phyloP scores from a whole-genome alignment of 2,113 vertebrate genomes.

The Cepphus grylle region DNA sequence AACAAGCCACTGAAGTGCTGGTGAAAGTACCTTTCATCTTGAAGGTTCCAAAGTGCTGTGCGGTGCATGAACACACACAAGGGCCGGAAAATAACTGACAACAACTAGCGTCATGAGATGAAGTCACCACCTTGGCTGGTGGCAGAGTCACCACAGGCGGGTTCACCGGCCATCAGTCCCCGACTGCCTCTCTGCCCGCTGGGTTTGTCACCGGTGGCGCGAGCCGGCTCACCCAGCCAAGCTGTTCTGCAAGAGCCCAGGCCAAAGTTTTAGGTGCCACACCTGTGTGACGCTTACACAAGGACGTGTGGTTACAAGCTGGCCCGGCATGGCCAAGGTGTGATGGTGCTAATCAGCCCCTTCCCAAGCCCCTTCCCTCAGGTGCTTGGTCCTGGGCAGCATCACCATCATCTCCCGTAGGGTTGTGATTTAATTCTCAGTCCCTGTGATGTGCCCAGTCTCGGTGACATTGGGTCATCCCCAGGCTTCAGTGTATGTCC shows the following conservation, averaged over 20 bases:
- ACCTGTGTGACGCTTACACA: background rate
- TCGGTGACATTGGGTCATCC: fast-evolving
- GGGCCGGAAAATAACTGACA: background rate
- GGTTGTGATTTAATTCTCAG: background rate
- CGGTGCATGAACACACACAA: background rate
- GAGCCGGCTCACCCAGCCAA: background rate
- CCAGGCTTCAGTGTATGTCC: background rate
- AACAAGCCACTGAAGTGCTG: slow-evolving; percentile 24
- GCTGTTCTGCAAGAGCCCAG: background rate
- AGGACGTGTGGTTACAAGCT: background rate
- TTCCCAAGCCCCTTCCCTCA: background rate
- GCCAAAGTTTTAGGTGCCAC: background rate
- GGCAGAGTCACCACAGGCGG: background rate
- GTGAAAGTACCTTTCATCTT: slow-evolving; percentile 54
- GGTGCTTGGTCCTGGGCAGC: background rate
- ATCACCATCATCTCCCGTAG: background rate
- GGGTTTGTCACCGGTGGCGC: background rate
- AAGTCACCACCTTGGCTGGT: background rate
- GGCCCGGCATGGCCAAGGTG: fast-evolving
- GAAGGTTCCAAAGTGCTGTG: background rate
- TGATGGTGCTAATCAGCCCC: background rate
- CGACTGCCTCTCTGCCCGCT: background rate
- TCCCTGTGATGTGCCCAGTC: background rate
- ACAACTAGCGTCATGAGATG: background rate
- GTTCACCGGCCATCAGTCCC: background rate